Base-by-base conservation (phyloP, 1,140 invertebrate genomes). In the Conus ventricosus region DNA sequence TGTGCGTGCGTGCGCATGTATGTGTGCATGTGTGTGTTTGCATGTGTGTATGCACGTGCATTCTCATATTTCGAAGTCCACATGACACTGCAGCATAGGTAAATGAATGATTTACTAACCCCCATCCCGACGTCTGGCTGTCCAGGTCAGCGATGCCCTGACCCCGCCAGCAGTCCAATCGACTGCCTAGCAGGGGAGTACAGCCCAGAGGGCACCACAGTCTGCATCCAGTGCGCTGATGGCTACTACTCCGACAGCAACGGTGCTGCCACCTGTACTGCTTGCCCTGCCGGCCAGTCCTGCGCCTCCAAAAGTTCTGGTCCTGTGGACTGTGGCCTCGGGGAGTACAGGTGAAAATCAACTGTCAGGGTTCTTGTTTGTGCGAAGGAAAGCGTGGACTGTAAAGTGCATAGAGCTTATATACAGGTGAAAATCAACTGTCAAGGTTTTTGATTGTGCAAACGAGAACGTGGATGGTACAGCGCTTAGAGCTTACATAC, bases 271-370 rank as follows among this genome's bases (percentile, higher is more conserved):
- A 81, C 82, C 25, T 94, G 93, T 88, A 91, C 88, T 20, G 51
- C 85, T 17, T 94, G 93, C 88, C 90, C 92, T 13, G 91, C 85
- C n/a, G 93, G 93, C 5, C 87, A 89, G 3, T 84, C 88, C 84
- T 94, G 93, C 87, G 78, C 91, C 4, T 85, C 86, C 71, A 90
- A 88, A 54, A 88, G 54, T 53, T 60, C 75, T 27, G 63, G 84
- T 0, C 90, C 90, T 67, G 71, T 78, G 17, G 27, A 84, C 20
- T 92, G 91, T 78, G 85, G 67, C 53, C 55, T 87, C 20, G 91
- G 91, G 78, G 91, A 92, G 88, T 91, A 90, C 88, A 92, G 91
- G 91, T 91, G 88, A 23, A 55, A 54, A 71, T 71, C 13, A 20
- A 4, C 1, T 71, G 39, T 39, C 39, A 39, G 3, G 39, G 39